Conservation (phyloP, 2,888 invertebrate genomes). For the Schizotus pectinicornis region DNA sequence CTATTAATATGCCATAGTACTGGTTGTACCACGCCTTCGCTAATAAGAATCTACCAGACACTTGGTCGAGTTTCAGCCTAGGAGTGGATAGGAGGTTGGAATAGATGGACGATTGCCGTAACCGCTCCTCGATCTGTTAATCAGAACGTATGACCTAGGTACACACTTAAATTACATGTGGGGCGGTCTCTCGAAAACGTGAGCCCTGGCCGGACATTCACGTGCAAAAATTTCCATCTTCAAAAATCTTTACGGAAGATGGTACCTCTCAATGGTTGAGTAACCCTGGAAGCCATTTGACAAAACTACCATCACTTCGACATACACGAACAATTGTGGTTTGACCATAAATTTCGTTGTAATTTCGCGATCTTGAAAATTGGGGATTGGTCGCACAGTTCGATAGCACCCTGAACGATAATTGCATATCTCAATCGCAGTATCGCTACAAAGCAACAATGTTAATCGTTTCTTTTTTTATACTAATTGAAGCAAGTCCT, state of each 20-base stretch:
- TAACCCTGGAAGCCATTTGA: too few species aligned
- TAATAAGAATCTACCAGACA: slow-evolving; percentile 20
- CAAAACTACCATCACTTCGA: too few species aligned
- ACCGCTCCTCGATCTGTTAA: slow-evolving; percentile 24
- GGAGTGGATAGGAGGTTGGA: neutral
- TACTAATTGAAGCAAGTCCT: too few species aligned
- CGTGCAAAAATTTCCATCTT: slow-evolving; percentile 27
- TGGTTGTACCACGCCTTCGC: slow-evolving; percentile 44
- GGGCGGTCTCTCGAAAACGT: slow-evolving; percentile 21
- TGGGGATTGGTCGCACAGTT: too few species aligned
- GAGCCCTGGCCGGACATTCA: slow-evolving; percentile 22
- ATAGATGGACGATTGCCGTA: slow-evolving; percentile 12
- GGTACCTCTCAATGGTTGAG: too few species aligned
- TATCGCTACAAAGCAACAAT: too few species aligned
- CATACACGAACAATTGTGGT: too few species aligned
- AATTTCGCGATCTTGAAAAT: too few species aligned
- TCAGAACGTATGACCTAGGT: slow-evolving; percentile 6
- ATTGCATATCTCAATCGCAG: too few species aligned
- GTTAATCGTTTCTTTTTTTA: too few species aligned
- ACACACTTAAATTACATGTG: slow-evolving; percentile 9
- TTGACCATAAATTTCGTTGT: too few species aligned
- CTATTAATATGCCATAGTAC: slow-evolving; percentile 51
- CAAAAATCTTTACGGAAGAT: neutral
- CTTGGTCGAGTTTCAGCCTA: slow-evolving; percentile 3
- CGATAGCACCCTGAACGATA: too few species aligned